Percentiles rank a stretch among this genome's conserved stretches.
Conservation (phyloP, 2,113 vertebrate species). For the Pluvianellus socialis region DNA sequence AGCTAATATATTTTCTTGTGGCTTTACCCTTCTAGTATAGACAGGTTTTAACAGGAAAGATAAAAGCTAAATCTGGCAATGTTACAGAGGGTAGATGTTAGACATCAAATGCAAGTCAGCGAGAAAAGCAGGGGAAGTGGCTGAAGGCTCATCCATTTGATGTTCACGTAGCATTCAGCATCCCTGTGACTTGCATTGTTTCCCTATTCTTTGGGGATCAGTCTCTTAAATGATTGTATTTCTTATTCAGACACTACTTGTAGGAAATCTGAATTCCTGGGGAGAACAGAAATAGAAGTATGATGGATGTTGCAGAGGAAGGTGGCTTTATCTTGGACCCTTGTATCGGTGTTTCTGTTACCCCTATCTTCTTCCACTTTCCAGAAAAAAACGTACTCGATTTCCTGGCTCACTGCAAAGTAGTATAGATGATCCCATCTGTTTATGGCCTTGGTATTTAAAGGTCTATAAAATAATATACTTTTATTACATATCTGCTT, state of each 20-base stretch:
- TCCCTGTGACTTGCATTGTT: not conserved
- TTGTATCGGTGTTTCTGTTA: not conserved
- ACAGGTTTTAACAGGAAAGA: not conserved
- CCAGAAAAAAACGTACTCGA: not conserved
- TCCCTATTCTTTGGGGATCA: not conserved
- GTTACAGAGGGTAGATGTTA: not conserved
- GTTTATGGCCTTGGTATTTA: not conserved
- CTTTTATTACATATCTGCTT: not conserved
- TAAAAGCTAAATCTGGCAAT: not conserved
- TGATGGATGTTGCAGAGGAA: not conserved
- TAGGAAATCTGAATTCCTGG: not conserved
- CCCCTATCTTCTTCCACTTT: not conserved
- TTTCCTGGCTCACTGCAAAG: not conserved
- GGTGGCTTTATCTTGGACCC: not conserved
- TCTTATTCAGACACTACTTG: not conserved
- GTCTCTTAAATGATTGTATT: not conserved
- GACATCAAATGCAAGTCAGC: not conserved
- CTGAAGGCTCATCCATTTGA: not conserved
- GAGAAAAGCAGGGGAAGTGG: not conserved
- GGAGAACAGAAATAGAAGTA: not conserved
- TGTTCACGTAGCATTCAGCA: not conserved
- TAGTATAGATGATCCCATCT: not conserved
- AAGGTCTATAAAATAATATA: not conserved
- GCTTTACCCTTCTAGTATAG: not conserved
- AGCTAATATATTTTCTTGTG: not conserved